phyloP scores from a whole-genome alignment of 2,113 vertebrate species.

The cattle (Bos taurus) region DNA sequence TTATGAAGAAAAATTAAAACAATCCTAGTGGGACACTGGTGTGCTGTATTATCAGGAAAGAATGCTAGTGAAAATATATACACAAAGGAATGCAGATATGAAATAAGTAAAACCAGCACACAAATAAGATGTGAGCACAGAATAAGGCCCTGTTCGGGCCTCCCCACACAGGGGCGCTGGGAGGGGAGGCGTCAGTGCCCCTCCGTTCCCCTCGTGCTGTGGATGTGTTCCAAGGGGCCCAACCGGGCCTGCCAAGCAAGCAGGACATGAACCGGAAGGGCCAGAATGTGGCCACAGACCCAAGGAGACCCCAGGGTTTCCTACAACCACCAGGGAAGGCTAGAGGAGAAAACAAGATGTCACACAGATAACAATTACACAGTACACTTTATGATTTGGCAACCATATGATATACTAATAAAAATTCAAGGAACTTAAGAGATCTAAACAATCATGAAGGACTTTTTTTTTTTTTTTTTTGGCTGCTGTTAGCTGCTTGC shows the following conservation, averaged over 20 bases:
- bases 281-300: not conserved
- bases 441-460: not conserved
- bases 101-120: not conserved
- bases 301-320: not conserved
- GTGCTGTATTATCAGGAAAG: not conserved
- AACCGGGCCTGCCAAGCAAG: not conserved
- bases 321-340: not conserved
- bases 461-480: not conserved
- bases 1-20: not conserved
- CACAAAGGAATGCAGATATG: not conserved
- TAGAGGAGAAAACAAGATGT: not conserved
- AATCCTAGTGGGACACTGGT: not conserved
- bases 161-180: not conserved
- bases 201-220: not conserved
- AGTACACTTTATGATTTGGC: not conserved
- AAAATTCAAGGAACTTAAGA: not conserved
- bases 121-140: not conserved
- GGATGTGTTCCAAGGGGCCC: not conserved
- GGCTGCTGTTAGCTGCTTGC: not conserved
- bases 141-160: not conserved
- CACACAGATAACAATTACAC: not conserved
- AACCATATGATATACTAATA: not conserved
- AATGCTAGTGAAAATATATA: not conserved
- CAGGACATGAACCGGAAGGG: not conserved
- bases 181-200: not conserved